These are phyloP conservation scores for Furcula furcula DNA, from an alignment of 2,888 invertebrate genomes.

Conservation along the genomic window DNA sequence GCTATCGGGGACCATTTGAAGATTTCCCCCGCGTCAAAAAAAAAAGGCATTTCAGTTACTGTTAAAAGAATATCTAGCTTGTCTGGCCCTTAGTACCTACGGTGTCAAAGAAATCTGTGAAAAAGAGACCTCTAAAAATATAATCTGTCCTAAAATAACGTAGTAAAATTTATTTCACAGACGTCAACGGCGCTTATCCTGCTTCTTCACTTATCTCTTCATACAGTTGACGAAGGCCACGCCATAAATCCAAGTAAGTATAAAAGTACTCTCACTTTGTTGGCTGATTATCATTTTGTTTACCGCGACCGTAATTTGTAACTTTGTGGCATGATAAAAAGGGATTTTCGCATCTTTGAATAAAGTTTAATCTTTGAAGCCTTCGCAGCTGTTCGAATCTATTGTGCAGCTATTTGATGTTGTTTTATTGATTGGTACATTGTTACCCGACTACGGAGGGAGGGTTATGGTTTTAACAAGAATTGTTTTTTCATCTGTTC, in stretches of 20 bases:
- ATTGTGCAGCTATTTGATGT: neutral
- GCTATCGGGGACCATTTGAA: too few relatives aligned
- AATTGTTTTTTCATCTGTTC: too few relatives aligned
- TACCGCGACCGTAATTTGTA: constrained; percentile 34
- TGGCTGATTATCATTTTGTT: constrained; percentile 34
- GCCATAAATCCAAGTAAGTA: constrained; percentile 76
- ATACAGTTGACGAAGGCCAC: constrained; percentile 72
- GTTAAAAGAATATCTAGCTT: too few relatives aligned
- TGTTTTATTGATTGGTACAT: too few relatives aligned
- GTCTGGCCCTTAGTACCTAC: too few relatives aligned
- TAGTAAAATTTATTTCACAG: constrained; percentile 50
- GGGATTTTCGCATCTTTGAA: constrained; percentile 25
- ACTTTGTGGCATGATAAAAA: constrained; percentile 30
- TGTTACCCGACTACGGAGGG: too few relatives aligned
- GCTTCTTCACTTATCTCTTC: constrained; percentile 71
- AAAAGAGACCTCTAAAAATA: too few relatives aligned
- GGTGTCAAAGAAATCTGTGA: too few relatives aligned
- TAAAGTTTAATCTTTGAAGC: constrained; percentile 12
- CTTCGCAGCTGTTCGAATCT: constrained; percentile 2
- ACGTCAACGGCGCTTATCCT: constrained; percentile 66
- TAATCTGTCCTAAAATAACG: constrained; percentile 4
- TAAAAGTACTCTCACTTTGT: constrained; percentile 35
- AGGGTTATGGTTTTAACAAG: too few relatives aligned
- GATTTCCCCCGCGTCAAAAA: too few relatives aligned
- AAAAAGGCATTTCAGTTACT: too few relatives aligned